These are phyloP conservation scores for Gymnosoma rotundatum DNA, from an alignment of 2,888 invertebrate genomes.

Conservation along the genomic window DNA sequence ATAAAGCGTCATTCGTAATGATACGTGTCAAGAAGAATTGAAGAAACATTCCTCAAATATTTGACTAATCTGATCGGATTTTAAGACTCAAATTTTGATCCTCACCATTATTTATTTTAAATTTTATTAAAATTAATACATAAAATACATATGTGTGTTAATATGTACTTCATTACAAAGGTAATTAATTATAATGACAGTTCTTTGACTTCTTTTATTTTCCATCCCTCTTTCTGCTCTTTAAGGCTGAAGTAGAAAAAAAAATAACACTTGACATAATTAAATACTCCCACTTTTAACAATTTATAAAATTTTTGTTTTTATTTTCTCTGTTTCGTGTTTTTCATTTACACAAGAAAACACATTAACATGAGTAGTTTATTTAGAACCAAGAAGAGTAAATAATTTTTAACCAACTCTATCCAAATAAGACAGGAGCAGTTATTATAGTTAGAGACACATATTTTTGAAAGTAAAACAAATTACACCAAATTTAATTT, in stretches of 20 bases:
- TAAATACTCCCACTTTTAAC: conserved; percentile 55
- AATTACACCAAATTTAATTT: no score
- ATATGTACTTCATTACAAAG: background rate
- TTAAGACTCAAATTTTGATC: no score
- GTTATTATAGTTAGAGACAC: no score
- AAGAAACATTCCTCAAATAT: no score
- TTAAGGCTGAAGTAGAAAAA: conserved; percentile 27
- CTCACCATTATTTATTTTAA: no score
- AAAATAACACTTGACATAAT: conserved; percentile 66
- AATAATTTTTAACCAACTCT: background rate
- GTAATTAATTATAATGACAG: background rate
- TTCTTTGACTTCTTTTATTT: background rate
- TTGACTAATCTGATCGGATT: no score
- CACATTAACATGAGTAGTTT: conserved; percentile 2
- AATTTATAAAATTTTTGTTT: conserved; percentile 22
- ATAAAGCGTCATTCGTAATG: no score
- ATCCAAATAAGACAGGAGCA: background rate
- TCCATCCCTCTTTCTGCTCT: background rate
- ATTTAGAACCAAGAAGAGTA: background rate
- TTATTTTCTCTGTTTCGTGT: conserved; percentile 25
- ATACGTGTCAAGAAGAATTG: no score
- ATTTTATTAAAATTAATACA: no score
- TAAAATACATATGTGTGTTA: background rate
- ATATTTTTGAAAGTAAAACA: background rate
- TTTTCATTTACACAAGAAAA: conserved; percentile 46